phyloP scores from a whole-genome alignment of 2,888 invertebrate genomes.

The Timema podura region DNA sequence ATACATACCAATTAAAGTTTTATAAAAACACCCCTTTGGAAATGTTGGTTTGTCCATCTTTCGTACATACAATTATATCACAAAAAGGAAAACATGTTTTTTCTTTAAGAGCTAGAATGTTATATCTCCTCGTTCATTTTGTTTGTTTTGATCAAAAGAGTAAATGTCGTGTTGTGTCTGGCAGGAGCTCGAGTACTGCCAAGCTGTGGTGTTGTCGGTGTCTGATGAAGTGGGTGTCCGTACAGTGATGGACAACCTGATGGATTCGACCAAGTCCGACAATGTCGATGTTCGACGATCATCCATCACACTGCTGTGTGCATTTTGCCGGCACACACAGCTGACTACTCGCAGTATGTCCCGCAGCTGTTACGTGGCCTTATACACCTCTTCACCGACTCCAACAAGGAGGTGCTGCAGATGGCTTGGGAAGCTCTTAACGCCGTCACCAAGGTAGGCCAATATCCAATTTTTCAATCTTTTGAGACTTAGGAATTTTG shows the following conservation, averaged over 20 bases:
- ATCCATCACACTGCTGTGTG: conserved; percentile 80
- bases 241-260: conserved; percentile 79
- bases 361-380: conserved; percentile 84
- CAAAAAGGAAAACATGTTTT: too few species aligned
- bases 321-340: conserved; percentile 88
- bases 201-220: conserved; percentile 88
- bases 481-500: too few species aligned
- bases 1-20: too few species aligned
- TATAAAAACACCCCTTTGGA: too few species aligned
- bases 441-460: conserved; percentile 72
- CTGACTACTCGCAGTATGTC: conserved; percentile 82
- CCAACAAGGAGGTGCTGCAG: conserved; percentile 73
- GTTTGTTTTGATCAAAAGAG: too few species aligned
- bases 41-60: too few species aligned
- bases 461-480: too few species aligned
- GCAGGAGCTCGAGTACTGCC: conserved; percentile 84
- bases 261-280: conserved; percentile 68
- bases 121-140: too few species aligned
- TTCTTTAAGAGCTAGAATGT: too few species aligned
- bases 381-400: conserved; percentile 77
- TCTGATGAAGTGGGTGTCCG: conserved; percentile 82
- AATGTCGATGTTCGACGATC: conserved; percentile 66
- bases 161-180: conserved; percentile 30
- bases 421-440: conserved; percentile 89
- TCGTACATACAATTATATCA: too few species aligned